phyloP scores from a whole-genome alignment of 2,797 vertebrate species.

The Helarctos malayanus region DNA sequence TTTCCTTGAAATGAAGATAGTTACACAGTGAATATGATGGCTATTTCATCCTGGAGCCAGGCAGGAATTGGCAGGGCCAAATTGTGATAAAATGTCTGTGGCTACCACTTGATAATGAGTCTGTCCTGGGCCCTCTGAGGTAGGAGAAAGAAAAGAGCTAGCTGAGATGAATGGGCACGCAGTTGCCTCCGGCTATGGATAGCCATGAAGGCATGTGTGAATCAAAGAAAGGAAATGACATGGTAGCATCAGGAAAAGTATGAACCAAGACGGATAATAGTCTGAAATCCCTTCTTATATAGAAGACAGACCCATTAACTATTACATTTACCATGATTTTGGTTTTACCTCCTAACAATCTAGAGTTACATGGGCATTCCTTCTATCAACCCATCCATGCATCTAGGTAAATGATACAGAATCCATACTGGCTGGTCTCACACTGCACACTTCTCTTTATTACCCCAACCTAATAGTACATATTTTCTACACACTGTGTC shows the following conservation, averaged over 20 bases:
- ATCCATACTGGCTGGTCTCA: background rate
- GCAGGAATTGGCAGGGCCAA: background rate
- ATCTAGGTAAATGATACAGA: background rate
- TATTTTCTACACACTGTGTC: background rate
- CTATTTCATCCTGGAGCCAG: conserved; percentile 33
- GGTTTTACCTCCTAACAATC: background rate
- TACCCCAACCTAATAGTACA: background rate
- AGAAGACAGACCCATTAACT: background rate
- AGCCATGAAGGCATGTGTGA: rapidly evolving
- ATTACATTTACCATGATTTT: background rate
- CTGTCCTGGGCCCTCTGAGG: background rate
- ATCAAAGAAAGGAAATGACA: background rate
- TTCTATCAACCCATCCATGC: background rate
- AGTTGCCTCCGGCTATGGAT: background rate
- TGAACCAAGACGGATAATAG: background rate
- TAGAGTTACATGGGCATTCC: background rate
- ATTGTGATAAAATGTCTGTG: conserved; percentile 31
- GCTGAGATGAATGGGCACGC: background rate
- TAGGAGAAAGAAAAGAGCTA: background rate
- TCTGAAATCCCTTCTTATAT: background rate
- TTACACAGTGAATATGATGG: conserved; percentile 4
- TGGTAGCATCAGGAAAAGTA: rapidly evolving
- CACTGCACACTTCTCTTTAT: background rate
- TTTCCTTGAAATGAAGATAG: conserved; percentile 61
- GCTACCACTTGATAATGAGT: conserved; percentile 1